These are phyloP conservation scores for Microctonus brassicae DNA, from an alignment of 2,888 invertebrate species.

Conservation along the genomic window DNA sequence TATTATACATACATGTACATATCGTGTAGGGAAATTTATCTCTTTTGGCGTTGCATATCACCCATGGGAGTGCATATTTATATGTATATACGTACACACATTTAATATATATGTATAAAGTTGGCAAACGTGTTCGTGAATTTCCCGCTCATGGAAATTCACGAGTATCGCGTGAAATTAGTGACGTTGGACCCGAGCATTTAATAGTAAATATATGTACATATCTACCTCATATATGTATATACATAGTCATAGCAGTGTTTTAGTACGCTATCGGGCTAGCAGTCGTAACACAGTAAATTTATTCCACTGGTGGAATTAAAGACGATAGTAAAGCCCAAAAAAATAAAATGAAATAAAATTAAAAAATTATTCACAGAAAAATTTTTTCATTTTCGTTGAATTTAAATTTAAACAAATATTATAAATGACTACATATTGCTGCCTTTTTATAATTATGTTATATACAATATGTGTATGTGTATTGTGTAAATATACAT, in stretches of 20 bases:
- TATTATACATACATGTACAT: not conserved
- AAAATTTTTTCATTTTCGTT: too few relatives aligned
- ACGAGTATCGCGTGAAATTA: slow-evolving; percentile 12
- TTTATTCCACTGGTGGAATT: not conserved
- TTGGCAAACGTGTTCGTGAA: slow-evolving; percentile 2
- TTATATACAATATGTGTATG: not conserved
- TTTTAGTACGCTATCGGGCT: not conserved
- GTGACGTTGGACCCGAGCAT: not conserved
- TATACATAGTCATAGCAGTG: not conserved
- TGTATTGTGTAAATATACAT: slow-evolving; percentile 10
- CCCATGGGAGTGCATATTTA: not conserved
- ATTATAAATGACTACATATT: too few relatives aligned
- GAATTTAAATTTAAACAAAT: too few relatives aligned
- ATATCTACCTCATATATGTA: not conserved
- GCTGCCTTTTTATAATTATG: too few relatives aligned
- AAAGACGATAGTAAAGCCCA: not conserved
- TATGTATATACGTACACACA: not conserved
- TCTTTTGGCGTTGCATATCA: not conserved
- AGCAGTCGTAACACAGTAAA: not conserved
- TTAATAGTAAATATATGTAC: not conserved
- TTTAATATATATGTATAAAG: not conserved
- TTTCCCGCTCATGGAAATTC: slow-evolving; percentile 3
- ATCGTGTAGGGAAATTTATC: not conserved
- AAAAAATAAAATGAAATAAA: too few relatives aligned
- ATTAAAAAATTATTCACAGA: too few relatives aligned